phyloP scores from a whole-genome alignment of 2,888 invertebrate species.

The Folsomia manolachei region DNA sequence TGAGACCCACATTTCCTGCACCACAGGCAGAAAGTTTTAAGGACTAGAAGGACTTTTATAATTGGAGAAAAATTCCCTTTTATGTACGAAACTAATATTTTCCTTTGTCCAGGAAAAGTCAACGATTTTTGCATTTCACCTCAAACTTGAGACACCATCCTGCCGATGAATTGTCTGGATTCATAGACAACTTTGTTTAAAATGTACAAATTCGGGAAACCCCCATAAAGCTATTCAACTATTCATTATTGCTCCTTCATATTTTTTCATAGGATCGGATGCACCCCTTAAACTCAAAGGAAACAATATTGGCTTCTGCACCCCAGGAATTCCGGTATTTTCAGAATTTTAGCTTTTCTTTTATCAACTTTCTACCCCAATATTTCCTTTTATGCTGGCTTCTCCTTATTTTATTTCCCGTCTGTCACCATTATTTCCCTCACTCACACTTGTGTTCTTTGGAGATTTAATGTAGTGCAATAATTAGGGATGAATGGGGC shows the following conservation, averaged over 20 bases:
- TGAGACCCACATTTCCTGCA: too few species aligned
- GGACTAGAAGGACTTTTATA: too few species aligned
- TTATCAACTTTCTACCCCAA: background rate
- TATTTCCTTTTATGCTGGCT: background rate
- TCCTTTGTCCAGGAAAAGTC: too few species aligned
- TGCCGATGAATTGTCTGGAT: too few species aligned
- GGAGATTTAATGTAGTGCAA: background rate
- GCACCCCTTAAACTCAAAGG: background rate
- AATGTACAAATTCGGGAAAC: slow-evolving; percentile 2
- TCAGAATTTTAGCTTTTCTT: too few species aligned
- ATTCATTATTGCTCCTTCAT: background rate
- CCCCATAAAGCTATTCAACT: background rate
- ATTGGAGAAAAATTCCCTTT: too few species aligned
- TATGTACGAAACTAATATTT: too few species aligned
- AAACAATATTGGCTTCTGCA: slow-evolving; percentile 12
- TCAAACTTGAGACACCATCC: too few species aligned
- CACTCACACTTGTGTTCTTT: background rate
- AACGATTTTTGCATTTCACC: too few species aligned
- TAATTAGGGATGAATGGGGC: background rate
- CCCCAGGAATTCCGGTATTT: slow-evolving; percentile 12
- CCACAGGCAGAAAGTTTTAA: too few species aligned
- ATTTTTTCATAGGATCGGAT: background rate
- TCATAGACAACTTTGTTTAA: too few species aligned
- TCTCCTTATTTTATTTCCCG: background rate
- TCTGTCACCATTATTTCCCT: background rate